Conservation (phyloP, 1,140 invertebrate genomes). For the Schlechtendalia chinensis region DNA sequence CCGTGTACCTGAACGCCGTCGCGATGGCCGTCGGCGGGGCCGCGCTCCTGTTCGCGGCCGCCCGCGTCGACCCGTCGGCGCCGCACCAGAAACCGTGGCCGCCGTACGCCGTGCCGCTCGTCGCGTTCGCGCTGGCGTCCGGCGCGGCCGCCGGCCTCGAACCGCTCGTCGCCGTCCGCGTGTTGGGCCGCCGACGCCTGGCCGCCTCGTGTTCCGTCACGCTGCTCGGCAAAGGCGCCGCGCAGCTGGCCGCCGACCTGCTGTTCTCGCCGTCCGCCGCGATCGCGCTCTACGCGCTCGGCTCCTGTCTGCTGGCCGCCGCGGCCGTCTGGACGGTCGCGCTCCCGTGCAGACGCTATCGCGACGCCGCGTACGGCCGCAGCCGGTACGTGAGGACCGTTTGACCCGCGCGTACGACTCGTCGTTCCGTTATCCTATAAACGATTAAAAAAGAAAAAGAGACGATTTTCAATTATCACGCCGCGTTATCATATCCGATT, state of each 20-base stretch:
- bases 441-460: too few species aligned
- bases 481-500: too few species aligned
- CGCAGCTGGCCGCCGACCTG: constrained; percentile 11
- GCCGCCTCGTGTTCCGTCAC: background rate
- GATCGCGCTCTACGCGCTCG: background rate
- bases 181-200: background rate
- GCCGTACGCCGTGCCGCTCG: background rate
- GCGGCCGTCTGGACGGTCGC: background rate
- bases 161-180: background rate
- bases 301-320: background rate
- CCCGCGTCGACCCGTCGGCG: background rate
- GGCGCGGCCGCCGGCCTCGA: background rate
- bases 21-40: background rate
- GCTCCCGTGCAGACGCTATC: background rate
- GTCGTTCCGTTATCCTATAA: too few species aligned
- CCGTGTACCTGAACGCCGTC: background rate
- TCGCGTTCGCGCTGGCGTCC: background rate
- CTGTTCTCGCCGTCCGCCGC: background rate
- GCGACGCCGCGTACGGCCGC: background rate
- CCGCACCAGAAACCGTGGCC: background rate
- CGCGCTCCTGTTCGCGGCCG: background rate
- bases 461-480: too few species aligned
- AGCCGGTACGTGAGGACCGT: background rate
- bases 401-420: background rate
- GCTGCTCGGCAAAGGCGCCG: background rate